These are phyloP conservation scores for Ceriagrion tenellum DNA, from an alignment of 2,888 invertebrate species.

Conservation along the genomic window DNA sequence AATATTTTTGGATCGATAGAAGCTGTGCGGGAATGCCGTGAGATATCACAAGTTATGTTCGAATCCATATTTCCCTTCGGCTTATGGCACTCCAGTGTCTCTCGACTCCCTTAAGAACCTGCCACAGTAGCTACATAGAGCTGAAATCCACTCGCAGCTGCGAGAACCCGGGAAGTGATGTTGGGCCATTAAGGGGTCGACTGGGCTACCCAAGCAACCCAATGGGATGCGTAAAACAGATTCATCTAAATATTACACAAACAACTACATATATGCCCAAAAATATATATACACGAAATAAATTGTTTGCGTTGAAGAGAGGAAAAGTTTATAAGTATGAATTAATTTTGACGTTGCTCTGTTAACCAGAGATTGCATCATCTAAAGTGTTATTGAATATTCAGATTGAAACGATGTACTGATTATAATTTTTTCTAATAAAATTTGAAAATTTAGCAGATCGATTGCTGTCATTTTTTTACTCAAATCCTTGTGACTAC, in stretches of 20 bases:
- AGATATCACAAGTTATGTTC: not conserved
- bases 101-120: not conserved
- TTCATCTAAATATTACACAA: not conserved
- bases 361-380: slow-evolving; percentile 55
- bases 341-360: slow-evolving; percentile 47
- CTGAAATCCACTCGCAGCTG: not conserved
- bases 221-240: slow-evolving; percentile 30
- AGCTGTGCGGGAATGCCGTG: not conserved
- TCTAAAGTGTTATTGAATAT: slow-evolving; percentile 60
- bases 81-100: not conserved
- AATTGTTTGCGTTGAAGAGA: slow-evolving; percentile 29
- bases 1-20: not conserved
- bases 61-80: not conserved
- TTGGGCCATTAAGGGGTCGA: not conserved
- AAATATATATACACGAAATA: slow-evolving; percentile 21
- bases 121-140: slow-evolving; percentile 6
- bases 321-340: slow-evolving; percentile 13
- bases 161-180: not conserved
- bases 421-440: slow-evolving; percentile 61
- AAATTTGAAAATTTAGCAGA: slow-evolving; percentile 21
- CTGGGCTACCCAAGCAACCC: not conserved
- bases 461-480: too few relatives aligned
- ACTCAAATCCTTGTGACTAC: too few relatives aligned
- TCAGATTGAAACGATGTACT: slow-evolving; percentile 44
- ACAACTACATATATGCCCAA: not conserved